These are phyloP conservation scores for Notocelia uddmanniana DNA, from an alignment of 2,888 invertebrate species.

Conservation along the genomic window DNA sequence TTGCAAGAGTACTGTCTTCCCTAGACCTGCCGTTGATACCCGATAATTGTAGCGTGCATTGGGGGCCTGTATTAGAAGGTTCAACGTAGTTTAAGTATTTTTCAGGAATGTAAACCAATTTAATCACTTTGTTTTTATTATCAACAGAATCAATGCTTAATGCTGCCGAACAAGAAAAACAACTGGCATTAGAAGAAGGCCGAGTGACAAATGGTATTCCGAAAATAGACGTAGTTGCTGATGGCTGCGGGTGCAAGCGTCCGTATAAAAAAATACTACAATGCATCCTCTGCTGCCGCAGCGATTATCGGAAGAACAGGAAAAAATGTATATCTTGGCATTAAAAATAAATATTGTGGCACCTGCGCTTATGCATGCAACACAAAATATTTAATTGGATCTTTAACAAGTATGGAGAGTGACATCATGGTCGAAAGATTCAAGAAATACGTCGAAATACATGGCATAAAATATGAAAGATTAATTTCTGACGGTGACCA, in stretches of 20 bases:
- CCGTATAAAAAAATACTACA: conserved; percentile 11
- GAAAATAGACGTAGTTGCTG: conserved; percentile 1
- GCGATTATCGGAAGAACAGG: conserved; percentile 9
- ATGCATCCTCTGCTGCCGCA: background rate
- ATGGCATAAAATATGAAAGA: too few relatives aligned
- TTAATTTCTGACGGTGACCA: too few relatives aligned
- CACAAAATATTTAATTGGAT: too few relatives aligned
- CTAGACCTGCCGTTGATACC: background rate
- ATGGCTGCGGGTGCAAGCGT: background rate
- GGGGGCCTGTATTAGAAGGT: too few relatives aligned
- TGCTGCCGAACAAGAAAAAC: conserved; percentile 3
- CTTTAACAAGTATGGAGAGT: too few relatives aligned
- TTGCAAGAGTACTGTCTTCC: too few relatives aligned
- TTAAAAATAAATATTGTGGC: conserved; percentile 9
- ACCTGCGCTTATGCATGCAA: too few relatives aligned
- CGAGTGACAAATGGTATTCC: conserved; percentile 4
- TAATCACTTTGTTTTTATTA: too few relatives aligned
- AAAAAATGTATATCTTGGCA: background rate
- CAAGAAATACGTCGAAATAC: too few relatives aligned
- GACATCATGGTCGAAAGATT: too few relatives aligned
- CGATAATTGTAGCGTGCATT: background rate
- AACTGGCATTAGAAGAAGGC: background rate
- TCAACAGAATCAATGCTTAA: background rate
- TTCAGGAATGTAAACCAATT: background rate
- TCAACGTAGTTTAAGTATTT: too few relatives aligned